phyloP scores from a whole-genome alignment of 2,888 invertebrate species.

The Nemoura dubitans region DNA sequence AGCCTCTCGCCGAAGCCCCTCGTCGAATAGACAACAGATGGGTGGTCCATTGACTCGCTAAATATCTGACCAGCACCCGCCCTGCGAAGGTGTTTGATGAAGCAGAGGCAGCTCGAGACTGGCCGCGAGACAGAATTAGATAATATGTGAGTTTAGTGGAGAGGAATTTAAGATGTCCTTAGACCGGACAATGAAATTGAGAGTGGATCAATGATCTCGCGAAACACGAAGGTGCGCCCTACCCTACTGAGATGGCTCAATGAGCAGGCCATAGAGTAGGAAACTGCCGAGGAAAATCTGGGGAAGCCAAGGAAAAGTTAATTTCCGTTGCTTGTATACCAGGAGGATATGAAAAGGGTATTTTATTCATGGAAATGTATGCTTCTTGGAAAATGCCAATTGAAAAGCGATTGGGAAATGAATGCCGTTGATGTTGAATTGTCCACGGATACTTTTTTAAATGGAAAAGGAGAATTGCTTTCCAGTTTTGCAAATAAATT shows the following conservation, averaged over 20 bases:
- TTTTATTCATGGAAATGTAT: background rate
- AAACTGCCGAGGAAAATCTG: background rate
- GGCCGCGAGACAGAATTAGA: background rate
- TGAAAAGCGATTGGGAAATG: background rate
- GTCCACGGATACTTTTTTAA: background rate
- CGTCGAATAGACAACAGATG: background rate
- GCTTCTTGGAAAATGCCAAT: background rate
- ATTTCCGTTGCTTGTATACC: too few species aligned
- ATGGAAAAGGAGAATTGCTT: background rate
- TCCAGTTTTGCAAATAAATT: background rate
- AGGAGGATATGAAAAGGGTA: too few species aligned
- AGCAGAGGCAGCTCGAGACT: background rate
- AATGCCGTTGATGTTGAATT: background rate
- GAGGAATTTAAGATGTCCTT: background rate
- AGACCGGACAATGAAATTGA: background rate
- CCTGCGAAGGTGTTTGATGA: background rate
- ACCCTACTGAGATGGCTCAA: background rate
- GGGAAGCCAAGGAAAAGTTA: too few species aligned
- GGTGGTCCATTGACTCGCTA: slow-evolving; percentile 16
- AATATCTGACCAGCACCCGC: background rate
- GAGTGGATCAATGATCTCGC: background rate
- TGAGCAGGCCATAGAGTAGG: background rate
- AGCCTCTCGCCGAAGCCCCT: too few species aligned
- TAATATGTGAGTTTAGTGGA: background rate
- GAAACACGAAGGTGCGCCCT: background rate